phyloP scores from a whole-genome alignment of 2,797 vertebrate species.

The Falco novaeseelandiae region DNA sequence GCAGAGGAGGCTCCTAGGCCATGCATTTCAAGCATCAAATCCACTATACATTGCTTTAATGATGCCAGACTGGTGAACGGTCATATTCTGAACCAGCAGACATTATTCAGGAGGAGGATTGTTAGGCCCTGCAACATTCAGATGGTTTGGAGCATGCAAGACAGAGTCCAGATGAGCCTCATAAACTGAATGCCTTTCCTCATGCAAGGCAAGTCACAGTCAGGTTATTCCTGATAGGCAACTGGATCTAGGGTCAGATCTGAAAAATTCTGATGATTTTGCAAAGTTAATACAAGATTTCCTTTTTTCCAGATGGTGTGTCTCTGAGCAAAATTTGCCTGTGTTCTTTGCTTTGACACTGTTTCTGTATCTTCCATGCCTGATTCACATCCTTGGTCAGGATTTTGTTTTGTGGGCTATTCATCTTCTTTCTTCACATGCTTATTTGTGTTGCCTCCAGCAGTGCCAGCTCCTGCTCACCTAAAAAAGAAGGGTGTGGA shows the following conservation, averaged over 20 bases:
- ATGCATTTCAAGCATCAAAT: background rate
- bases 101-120: background rate
- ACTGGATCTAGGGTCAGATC: background rate
- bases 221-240: background rate
- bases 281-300: background rate
- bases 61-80: accelerated
- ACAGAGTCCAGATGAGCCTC: background rate
- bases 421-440: background rate
- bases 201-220: background rate
- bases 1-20: background rate
- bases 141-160: background rate
- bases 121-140: background rate
- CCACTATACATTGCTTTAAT: background rate
- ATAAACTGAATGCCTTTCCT: background rate
- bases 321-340: background rate
- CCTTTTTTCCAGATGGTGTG: background rate
- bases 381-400: background rate
- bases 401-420: background rate
- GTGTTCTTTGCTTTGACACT: background rate
- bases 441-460: background rate
- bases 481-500: background rate
- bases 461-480: background rate
- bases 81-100: background rate
- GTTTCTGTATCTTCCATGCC: background rate
- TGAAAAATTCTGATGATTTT: background rate